Evolutionary conservation across 2,113 vertebrate species (phyloP).

Genomic region (Alethe castanea): DNA sequence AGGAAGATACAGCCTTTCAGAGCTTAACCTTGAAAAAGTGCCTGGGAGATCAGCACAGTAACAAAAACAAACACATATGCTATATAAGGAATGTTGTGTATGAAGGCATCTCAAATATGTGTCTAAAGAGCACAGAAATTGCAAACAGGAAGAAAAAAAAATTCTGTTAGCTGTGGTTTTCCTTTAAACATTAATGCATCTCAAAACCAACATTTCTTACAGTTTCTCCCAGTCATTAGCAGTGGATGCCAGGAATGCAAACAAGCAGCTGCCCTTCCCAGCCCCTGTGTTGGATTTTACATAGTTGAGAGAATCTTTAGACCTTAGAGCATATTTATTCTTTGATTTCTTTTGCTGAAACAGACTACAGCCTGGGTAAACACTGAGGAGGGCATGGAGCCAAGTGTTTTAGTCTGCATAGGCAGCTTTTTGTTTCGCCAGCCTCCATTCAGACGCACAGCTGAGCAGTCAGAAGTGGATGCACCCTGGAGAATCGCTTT

Average conservation of each 20-base stretch:
- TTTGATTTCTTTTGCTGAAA: conserved; percentile 52
- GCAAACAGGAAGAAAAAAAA: not conserved
- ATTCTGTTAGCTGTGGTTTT: not conserved
- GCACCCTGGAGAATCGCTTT: conserved; percentile 31
- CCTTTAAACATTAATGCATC: conserved; percentile 24
- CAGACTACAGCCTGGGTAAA: conserved; percentile 49
- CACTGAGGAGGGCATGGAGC: conserved; percentile 8
- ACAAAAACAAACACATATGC: not conserved
- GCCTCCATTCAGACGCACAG: conserved; percentile 50
- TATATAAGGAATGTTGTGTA: not conserved
- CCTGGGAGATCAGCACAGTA: not conserved
- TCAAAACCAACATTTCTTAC: not conserved
- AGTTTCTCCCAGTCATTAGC: not conserved
- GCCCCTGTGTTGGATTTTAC: conserved; percentile 3
- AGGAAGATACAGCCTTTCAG: not conserved
- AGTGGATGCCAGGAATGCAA: conserved; percentile 36
- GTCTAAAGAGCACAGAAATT: not conserved
- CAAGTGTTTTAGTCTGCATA: conserved; percentile 50
- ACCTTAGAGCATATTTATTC: conserved; percentile 60
- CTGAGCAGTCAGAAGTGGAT: conserved; percentile 29
- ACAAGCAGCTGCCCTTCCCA: conserved; percentile 38
- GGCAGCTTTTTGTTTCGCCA: conserved; percentile 57
- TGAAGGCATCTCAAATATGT: not conserved
- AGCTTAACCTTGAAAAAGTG: not conserved
- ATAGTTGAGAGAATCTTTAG: conserved; percentile 61